Evolutionary conservation across 1,140 invertebrate species (phyloP).

Genomic region (Coelopa frigida): DNA sequence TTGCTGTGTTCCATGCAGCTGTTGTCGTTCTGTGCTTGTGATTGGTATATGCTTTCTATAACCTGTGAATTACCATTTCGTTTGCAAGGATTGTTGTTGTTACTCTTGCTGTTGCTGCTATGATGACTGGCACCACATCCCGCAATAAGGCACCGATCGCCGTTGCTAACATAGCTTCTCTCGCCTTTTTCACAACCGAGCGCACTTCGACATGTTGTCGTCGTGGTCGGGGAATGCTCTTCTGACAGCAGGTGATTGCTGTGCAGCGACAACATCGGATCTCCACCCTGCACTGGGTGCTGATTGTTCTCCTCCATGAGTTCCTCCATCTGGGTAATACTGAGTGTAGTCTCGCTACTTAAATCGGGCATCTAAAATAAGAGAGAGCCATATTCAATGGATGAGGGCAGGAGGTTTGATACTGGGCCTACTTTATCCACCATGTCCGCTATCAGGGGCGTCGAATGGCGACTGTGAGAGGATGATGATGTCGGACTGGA

Average conservation of each 20-base stretch:
- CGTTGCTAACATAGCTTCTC: no score
- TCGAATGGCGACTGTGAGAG: slow-evolving; percentile 21
- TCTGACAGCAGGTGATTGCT: slow-evolving; percentile 48
- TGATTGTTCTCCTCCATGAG: slow-evolving; percentile 73
- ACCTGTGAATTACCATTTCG: no score
- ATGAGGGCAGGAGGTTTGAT: neutral
- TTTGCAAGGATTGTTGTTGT: no score
- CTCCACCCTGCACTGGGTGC: slow-evolving; percentile 56
- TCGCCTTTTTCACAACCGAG: no score
- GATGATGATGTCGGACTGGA: slow-evolving; percentile 17
- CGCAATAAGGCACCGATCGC: no score
- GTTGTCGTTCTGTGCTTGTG: no score
- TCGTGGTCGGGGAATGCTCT: slow-evolving; percentile 45
- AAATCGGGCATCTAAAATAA: slow-evolving; percentile 29
- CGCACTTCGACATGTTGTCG: no score
- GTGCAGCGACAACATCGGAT: slow-evolving; percentile 50
- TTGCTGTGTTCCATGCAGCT: no score
- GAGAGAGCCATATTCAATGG: slow-evolving; percentile 2
- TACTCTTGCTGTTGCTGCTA: no score
- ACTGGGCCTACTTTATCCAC: slow-evolving; percentile 19
- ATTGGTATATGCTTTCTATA: no score
- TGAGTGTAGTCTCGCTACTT: slow-evolving; percentile 50
- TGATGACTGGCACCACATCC: no score
- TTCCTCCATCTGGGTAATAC: slow-evolving; percentile 66
- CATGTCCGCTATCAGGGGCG: slow-evolving; percentile 21